Evolutionary conservation across 2,797 vertebrate species (phyloP).

Genomic region (Hippoglossus hippoglossus): DNA sequence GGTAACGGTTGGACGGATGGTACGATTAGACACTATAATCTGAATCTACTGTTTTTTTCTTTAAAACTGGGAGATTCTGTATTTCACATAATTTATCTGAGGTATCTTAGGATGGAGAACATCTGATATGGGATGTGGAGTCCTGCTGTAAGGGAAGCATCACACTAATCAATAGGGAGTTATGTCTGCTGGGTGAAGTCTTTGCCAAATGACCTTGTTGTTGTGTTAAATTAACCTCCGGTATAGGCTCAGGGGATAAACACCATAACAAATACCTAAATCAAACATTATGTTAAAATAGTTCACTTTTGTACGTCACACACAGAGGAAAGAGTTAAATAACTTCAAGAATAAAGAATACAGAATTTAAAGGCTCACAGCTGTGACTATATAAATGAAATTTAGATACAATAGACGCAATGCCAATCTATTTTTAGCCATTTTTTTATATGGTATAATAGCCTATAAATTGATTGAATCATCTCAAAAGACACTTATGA

Average conservation of each 20-base stretch:
- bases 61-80: background rate
- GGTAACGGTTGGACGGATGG: no score
- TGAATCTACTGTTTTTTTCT: no score
- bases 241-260: conserved; percentile 10
- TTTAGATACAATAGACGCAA: background rate
- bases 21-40: background rate
- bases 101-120: background rate
- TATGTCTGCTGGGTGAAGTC: conserved; percentile 49
- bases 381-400: background rate
- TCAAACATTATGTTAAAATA: background rate
- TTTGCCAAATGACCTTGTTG: conserved; percentile 66
- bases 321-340: background rate
- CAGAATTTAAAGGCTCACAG: background rate
- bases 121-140: conserved; percentile 22
- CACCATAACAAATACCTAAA: background rate
- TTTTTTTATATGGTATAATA: background rate
- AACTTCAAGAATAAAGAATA: background rate
- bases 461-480: background rate
- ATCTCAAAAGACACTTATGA: conserved; percentile 2
- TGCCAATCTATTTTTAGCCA: background rate
- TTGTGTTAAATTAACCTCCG: conserved; percentile 26
- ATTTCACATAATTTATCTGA: background rate
- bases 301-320: background rate
- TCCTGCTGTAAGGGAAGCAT: conserved; percentile 34
- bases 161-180: conserved; percentile 50